A percentile compares a stretch with the other conserved stretches of the same genome.
These are phyloP conservation scores for Drepana arcuata DNA, from an alignment of 1,140 invertebrate species.

Conservation along the genomic window DNA sequence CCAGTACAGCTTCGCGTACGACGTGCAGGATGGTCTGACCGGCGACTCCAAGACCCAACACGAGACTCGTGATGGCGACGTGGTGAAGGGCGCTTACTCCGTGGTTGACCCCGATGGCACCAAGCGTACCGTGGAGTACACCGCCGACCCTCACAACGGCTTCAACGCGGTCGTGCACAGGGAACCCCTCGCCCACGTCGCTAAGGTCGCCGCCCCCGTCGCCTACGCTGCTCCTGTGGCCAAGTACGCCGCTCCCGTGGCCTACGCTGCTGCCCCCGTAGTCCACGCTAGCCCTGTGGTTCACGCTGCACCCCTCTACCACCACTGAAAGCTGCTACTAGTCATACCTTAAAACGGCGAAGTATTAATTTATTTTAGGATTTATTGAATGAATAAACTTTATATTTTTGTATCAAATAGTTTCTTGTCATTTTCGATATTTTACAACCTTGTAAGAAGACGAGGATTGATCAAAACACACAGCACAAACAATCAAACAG, in stretches of 20 bases:
- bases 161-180: constrained; percentile 69
- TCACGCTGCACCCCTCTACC: not conserved
- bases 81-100: constrained; percentile 75
- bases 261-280: constrained; percentile 18
- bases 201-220: constrained; percentile 28
- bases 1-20: constrained; percentile 76
- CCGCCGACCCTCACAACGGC: constrained; percentile 69
- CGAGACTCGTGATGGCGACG: constrained; percentile 75
- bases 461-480: too few species aligned
- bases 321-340: too few species aligned
- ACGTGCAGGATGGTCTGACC: constrained; percentile 76
- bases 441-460: too few species aligned
- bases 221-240: constrained; percentile 6
- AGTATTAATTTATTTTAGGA: too few species aligned
- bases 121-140: constrained; percentile 77
- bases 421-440: too few species aligned
- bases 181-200: constrained; percentile 29
- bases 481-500: too few species aligned
- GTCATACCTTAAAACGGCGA: too few species aligned
- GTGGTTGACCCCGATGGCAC: constrained; percentile 77
- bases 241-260: constrained; percentile 56
- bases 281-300: constrained; percentile 9
- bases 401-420: too few species aligned
- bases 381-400: too few species aligned
- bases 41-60: constrained; percentile 79